phyloP scores from a whole-genome alignment of 2,113 vertebrate genomes.

The Scomber scombrus region DNA sequence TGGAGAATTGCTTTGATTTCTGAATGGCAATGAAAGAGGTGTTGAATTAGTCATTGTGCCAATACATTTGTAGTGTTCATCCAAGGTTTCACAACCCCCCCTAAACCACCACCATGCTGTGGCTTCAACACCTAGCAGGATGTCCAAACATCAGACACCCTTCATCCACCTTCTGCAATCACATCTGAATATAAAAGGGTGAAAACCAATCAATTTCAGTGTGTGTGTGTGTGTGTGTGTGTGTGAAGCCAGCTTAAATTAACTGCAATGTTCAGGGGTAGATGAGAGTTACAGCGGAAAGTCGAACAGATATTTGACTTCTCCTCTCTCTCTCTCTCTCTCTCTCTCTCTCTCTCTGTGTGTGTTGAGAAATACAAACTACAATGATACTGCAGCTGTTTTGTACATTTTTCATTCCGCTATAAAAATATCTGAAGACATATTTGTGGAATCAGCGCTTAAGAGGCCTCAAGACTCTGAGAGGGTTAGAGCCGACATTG shows the following conservation, averaged over 20 bases:
- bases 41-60: conserved; percentile 27
- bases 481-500: too few relatives aligned
- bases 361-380: too few relatives aligned
- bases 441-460: too few relatives aligned
- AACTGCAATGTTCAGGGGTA: neutral
- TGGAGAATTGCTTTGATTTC: conserved; percentile 22
- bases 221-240: neutral
- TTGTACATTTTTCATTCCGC: too few relatives aligned
- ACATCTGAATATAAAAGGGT: neutral
- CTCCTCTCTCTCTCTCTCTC: too few relatives aligned
- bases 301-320: neutral
- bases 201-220: conserved; percentile 7
- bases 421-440: too few relatives aligned
- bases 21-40: neutral
- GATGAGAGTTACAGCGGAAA: neutral
- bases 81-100: neutral
- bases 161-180: conserved; percentile 56
- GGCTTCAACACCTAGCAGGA: conserved; percentile 49
- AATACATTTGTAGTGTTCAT: conserved; percentile 2
- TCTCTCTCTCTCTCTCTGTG: too few relatives aligned
- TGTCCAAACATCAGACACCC: conserved; percentile 28
- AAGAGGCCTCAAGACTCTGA: too few relatives aligned
- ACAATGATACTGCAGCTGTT: too few relatives aligned
- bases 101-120: too few relatives aligned
- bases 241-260: neutral